phyloP scores from a whole-genome alignment of 2,113 vertebrate species.

The Tragelaphus scriptus region DNA sequence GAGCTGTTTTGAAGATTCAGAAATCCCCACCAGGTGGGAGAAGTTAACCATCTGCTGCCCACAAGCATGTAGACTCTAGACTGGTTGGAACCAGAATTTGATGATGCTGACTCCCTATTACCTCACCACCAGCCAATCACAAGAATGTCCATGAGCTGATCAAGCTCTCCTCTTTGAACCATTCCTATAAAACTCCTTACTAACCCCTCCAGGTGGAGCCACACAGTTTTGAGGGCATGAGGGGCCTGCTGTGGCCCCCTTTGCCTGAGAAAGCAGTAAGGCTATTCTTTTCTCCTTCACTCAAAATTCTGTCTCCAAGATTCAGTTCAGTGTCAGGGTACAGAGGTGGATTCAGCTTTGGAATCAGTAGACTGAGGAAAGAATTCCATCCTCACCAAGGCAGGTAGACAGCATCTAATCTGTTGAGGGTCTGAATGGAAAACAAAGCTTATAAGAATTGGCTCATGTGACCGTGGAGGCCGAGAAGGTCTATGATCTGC shows the following conservation, averaged over 20 bases:
- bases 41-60: not conserved
- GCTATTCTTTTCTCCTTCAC: not conserved
- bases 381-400: not conserved
- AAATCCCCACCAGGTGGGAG: not conserved
- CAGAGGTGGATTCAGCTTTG: not conserved
- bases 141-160: not conserved
- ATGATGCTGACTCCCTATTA: not conserved
- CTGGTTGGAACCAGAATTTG: not conserved
- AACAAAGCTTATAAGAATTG: not conserved
- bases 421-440: not conserved
- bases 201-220: not conserved
- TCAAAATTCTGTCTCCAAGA: not conserved
- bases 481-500: not conserved
- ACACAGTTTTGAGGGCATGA: not conserved
- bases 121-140: not conserved
- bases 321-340: not conserved
- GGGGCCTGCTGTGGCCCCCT: not conserved
- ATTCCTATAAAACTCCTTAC: not conserved
- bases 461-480: not conserved
- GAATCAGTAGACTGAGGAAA: not conserved
- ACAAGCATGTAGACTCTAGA: not conserved
- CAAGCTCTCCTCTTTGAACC: not conserved
- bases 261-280: not conserved
- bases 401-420: not conserved
- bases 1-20: not conserved